Percentiles rank a stretch among this genome's conserved stretches.
phyloP scores from a whole-genome alignment of 2,113 vertebrate genomes.

The Leptosomus discolor region DNA sequence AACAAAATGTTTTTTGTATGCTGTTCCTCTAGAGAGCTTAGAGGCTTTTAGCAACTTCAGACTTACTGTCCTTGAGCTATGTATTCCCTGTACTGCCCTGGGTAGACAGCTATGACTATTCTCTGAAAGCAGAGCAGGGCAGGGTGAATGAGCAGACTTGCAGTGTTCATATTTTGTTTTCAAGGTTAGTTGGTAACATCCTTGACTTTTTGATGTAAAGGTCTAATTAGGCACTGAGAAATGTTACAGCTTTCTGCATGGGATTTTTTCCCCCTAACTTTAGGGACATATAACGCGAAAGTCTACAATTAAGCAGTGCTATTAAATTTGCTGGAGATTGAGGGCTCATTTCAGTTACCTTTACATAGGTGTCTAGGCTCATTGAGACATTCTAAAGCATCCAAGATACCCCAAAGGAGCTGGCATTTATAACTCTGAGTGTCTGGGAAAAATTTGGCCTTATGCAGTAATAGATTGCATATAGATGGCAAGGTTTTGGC shows the following conservation, averaged over 20 bases:
- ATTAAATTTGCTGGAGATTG: not conserved
- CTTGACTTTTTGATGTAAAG: not conserved
- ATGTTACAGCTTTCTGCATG: not conserved
- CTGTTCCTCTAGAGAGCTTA: not conserved
- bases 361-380: not conserved
- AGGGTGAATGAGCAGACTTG: not conserved
- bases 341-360: not conserved
- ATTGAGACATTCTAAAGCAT: not conserved
- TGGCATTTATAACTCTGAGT: not conserved
- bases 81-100: not conserved
- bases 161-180: not conserved
- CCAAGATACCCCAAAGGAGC: not conserved
- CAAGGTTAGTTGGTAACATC: not conserved
- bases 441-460: not conserved
- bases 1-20: not conserved
- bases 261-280: not conserved
- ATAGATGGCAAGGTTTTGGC: not conserved
- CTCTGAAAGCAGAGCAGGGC: not conserved
- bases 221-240: not conserved
- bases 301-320: not conserved
- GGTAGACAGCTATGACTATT: not conserved
- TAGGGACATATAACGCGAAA: not conserved
- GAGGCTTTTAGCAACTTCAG: not conserved
- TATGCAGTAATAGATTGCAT: not conserved
- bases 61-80: not conserved